Evolutionary conservation across 2,888 invertebrate genomes (phyloP).

Genomic region (Parthenolecanium corni): DNA sequence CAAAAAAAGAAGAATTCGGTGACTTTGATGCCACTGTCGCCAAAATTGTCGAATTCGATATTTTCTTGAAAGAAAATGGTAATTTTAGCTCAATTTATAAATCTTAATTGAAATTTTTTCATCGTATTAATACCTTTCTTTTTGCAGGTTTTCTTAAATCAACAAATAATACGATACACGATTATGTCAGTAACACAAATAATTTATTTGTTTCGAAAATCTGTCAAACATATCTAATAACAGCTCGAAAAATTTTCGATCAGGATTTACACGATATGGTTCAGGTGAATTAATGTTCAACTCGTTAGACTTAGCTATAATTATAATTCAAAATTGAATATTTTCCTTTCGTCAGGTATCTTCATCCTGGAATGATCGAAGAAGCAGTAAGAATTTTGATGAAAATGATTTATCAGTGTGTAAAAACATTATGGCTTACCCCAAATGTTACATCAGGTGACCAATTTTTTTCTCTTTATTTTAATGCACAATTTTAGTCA

Average conservation of each 20-base stretch:
- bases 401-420: conserved; percentile 23
- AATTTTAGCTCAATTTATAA: neutral
- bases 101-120: neutral
- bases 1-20: conserved; percentile 50
- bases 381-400: neutral
- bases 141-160: conserved; percentile 25
- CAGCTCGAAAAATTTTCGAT: conserved; percentile 28
- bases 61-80: conserved; percentile 24
- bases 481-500: too few species aligned
- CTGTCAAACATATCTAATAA: conserved; percentile 30
- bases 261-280: conserved; percentile 31
- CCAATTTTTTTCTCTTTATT: too few species aligned
- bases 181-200: conserved; percentile 28
- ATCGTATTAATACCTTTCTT: neutral
- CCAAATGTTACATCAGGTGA: conserved; percentile 24
- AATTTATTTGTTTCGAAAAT: conserved; percentile 30
- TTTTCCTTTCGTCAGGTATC: neutral
- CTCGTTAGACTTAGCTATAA: neutral
- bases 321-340: neutral
- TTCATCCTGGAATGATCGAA: neutral
- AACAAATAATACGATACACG: conserved; percentile 18
- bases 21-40: conserved; percentile 54
- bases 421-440: conserved; percentile 5
- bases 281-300: conserved; percentile 11
- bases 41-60: conserved; percentile 46